These are phyloP conservation scores for Oreochromis spilurus DNA, from an alignment of 2,113 vertebrate genomes.

Conservation along the genomic window DNA sequence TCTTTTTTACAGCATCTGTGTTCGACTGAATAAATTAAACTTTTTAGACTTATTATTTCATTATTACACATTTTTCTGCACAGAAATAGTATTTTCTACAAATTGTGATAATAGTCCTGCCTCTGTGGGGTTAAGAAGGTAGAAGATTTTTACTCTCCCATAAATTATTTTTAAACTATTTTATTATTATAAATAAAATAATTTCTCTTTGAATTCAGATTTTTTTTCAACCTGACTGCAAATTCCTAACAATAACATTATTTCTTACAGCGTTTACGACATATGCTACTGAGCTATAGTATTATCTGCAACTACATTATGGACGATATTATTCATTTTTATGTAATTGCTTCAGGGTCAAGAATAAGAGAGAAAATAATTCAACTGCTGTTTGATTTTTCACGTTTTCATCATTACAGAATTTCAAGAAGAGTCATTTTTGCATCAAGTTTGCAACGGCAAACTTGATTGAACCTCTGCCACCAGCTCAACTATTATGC, in stretches of 20 bases:
- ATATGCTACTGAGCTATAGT: not conserved
- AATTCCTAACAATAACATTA: not conserved
- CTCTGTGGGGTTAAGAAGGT: not conserved
- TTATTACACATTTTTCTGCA: not conserved
- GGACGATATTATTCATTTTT: constrained; percentile 23
- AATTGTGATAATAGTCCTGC: not conserved
- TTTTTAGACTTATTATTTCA: not conserved
- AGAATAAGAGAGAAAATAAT: constrained; percentile 21
- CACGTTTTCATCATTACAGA: constrained; percentile 34
- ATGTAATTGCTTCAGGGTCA: constrained; percentile 33
- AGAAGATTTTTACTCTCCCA: not conserved
- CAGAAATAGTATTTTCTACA: not conserved
- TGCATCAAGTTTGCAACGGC: constrained; percentile 37
- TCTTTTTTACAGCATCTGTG: not conserved
- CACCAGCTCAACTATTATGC: constrained; percentile 40
- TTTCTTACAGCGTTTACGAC: constrained; percentile 24
- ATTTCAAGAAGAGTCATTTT: constrained; percentile 36
- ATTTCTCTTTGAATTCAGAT: not conserved
- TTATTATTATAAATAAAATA: not conserved
- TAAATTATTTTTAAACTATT: not conserved
- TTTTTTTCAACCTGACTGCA: not conserved
- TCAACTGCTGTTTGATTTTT: constrained; percentile 35
- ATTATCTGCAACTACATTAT: not conserved
- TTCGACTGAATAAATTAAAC: not conserved
- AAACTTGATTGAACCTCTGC: constrained; percentile 47